Percentiles rank a stretch among this genome's conserved stretches.
These are phyloP conservation scores for Pelochelys cantorii DNA, from an alignment of 2,797 vertebrate species.

Conservation along the genomic window DNA sequence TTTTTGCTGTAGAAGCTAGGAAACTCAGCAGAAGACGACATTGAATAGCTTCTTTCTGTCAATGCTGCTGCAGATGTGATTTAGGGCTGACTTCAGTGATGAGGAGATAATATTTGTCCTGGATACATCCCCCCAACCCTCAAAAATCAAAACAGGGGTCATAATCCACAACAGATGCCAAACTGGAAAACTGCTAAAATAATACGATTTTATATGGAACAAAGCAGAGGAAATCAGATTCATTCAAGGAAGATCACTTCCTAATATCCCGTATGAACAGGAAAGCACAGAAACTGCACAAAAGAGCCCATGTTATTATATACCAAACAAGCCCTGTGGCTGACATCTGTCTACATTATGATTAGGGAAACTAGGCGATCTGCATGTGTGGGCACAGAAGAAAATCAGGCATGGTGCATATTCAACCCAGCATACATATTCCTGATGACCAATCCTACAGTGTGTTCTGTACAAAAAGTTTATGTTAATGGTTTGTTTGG, in stretches of 20 bases:
- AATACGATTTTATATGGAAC: not conserved
- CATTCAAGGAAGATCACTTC: constrained; percentile 8
- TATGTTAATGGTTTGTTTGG: constrained; percentile 10
- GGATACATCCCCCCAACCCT: not conserved
- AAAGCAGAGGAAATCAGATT: not conserved
- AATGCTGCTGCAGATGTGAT: not conserved
- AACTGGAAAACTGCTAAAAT: constrained; percentile 4
- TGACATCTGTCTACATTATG: not conserved
- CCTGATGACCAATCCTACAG: not conserved
- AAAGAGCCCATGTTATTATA: not conserved
- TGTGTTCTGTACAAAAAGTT: not conserved
- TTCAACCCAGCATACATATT: not conserved
- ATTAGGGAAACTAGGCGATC: not conserved
- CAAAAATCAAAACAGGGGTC: not conserved
- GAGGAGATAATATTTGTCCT: not conserved
- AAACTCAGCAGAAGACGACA: not conserved
- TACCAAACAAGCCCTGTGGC: not conserved
- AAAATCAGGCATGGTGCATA: not conserved
- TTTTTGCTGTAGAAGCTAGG: constrained; percentile 16
- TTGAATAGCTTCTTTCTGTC: not conserved
- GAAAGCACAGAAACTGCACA: not conserved
- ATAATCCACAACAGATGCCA: constrained; percentile 43
- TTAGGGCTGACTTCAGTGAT: not conserved
- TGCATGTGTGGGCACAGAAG: not conserved
- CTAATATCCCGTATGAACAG: not conserved